Evolutionary conservation across 2,888 invertebrate species (phyloP).

Genomic region (Leuctra nigra): DNA sequence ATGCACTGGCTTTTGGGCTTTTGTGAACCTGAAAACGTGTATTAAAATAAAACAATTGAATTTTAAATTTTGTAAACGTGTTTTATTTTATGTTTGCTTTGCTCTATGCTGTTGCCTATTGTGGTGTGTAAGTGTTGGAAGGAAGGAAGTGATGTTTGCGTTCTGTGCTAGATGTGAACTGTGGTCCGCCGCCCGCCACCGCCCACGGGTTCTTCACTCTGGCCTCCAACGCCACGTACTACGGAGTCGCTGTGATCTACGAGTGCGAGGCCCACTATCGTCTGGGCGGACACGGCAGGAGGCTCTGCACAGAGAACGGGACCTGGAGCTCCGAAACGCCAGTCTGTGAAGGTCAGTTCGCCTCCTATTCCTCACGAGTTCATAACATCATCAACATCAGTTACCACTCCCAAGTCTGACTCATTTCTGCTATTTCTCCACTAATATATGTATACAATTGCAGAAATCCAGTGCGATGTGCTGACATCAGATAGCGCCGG

Average conservation of each 20-base stretch:
- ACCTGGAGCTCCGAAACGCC: slow-evolving; percentile 86
- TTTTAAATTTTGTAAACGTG: no score
- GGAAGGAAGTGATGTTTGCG: no score
- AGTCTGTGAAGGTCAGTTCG: slow-evolving; percentile 61
- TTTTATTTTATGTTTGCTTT: no score
- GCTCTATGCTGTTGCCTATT: no score
- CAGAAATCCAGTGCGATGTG: slow-evolving; percentile 72
- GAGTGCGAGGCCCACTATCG: slow-evolving; percentile 76
- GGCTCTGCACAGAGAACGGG: slow-evolving; percentile 80
- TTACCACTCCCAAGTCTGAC: background rate
- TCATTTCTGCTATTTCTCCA: no score
- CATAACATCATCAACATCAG: no score
- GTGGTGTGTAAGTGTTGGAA: no score
- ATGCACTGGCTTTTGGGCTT: no score
- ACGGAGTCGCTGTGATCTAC: slow-evolving; percentile 78
- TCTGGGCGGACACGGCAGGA: slow-evolving; percentile 72
- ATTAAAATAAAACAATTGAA: no score
- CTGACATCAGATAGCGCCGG: slow-evolving; percentile 51
- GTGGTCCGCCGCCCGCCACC: slow-evolving; percentile 66
- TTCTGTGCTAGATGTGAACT: no score
- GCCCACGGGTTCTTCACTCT: slow-evolving; percentile 69
- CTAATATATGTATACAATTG: slow-evolving; percentile 25
- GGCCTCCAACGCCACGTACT: slow-evolving; percentile 82
- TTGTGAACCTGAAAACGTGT: no score
- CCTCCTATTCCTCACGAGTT: no score